These are phyloP conservation scores for Nycticryphes semicollaris DNA, from an alignment of 2,113 vertebrate species.

Conservation along the genomic window DNA sequence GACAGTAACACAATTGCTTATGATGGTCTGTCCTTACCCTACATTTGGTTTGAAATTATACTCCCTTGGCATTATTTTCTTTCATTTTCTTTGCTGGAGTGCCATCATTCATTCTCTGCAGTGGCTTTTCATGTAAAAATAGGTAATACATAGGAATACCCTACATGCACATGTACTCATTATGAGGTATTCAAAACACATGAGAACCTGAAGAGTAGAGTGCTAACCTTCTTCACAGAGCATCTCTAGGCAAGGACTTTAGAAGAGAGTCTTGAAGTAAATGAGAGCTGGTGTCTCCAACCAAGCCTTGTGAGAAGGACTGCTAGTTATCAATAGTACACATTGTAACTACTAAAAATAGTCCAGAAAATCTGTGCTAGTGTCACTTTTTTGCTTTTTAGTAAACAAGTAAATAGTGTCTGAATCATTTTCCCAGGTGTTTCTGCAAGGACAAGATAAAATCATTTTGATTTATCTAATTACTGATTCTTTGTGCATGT, in stretches of 20 bases:
- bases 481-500: background rate
- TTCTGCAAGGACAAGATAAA: slow-evolving; percentile 10
- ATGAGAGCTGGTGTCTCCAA: background rate
- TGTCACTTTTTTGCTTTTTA: background rate
- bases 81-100: background rate
- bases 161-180: background rate
- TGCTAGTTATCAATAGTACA: background rate
- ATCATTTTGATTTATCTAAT: background rate
- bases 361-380: background rate
- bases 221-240: background rate
- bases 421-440: background rate
- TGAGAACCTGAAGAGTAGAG: background rate
- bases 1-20: background rate
- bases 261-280: background rate
- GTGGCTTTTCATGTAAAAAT: background rate
- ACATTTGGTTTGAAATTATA: background rate
- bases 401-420: background rate
- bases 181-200: background rate
- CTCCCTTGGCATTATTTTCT: background rate
- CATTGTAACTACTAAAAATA: background rate
- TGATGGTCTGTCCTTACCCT: background rate
- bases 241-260: background rate
- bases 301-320: background rate
- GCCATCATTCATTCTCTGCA: background rate
- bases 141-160: background rate